phyloP scores from a whole-genome alignment of 2,797 vertebrate genomes.

The Clamator glandarius region DNA sequence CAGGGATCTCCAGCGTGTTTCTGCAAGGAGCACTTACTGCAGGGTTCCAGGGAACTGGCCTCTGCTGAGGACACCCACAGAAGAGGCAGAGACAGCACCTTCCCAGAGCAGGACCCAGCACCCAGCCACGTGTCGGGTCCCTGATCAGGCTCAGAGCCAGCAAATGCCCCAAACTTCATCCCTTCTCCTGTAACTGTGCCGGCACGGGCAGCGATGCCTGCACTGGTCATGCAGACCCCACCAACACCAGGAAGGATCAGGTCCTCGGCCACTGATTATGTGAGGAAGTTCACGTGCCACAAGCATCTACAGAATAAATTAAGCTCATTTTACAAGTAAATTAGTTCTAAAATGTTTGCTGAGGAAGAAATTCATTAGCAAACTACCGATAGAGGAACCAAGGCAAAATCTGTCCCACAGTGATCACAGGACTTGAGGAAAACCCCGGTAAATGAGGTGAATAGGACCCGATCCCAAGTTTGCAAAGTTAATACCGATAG shows the following conservation, averaged over 20 bases:
- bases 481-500: background rate
- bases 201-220: accelerated
- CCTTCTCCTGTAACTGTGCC: no score
- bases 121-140: background rate
- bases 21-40: background rate
- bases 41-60: background rate
- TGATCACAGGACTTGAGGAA: background rate
- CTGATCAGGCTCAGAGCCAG: accelerated
- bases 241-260: accelerated
- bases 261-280: accelerated
- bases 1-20: background rate
- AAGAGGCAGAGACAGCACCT: accelerated
- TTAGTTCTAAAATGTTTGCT: background rate
- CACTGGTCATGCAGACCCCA: background rate
- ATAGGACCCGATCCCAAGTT: background rate
- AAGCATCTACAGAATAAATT: background rate
- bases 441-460: background rate
- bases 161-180: no score
- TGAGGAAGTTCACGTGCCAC: background rate
- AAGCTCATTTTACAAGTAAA: background rate
- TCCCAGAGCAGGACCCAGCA: background rate
- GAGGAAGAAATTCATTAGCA: background rate
- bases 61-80: background rate
- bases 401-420: background rate
- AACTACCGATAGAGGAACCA: background rate